Conservation (phyloP, 2,797 vertebrate species). For the Ptychobarbus kaznakovi region DNA sequence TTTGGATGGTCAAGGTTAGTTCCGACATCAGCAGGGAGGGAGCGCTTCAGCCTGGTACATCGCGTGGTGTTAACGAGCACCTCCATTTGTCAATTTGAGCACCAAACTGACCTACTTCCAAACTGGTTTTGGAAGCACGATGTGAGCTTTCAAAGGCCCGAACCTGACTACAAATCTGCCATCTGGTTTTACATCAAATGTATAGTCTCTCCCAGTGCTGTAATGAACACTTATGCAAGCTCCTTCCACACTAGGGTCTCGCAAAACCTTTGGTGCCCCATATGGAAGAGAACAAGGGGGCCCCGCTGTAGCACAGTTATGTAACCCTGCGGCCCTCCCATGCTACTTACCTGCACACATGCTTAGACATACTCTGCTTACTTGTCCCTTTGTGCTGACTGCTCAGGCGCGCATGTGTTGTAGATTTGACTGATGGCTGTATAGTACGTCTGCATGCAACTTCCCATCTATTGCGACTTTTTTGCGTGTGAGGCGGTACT, state of each 20-base stretch:
- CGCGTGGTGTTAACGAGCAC: slow-evolving; percentile 26
- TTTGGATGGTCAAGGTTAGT: slow-evolving; percentile 66
- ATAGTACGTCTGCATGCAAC: background rate
- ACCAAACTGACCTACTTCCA: slow-evolving; percentile 10
- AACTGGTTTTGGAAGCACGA: slow-evolving; percentile 4
- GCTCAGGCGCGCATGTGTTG: slow-evolving; percentile 44
- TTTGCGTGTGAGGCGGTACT: background rate
- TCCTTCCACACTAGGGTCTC: slow-evolving; percentile 18
- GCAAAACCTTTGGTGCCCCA: slow-evolving; percentile 49
- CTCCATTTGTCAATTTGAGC: slow-evolving; percentile 36
- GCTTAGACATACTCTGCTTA: slow-evolving; percentile 46
- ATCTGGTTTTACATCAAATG: slow-evolving; percentile 43
- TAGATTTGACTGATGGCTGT: slow-evolving; percentile 34
- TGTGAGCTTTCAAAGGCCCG: background rate
- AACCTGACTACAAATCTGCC: slow-evolving; percentile 27
- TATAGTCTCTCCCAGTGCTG: slow-evolving; percentile 16
- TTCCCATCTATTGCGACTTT: slow-evolving; percentile 7
- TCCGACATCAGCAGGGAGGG: slow-evolving; percentile 45
- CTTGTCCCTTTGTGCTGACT: slow-evolving; percentile 65
- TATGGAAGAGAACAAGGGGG: slow-evolving; percentile 52
- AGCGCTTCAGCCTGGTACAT: slow-evolving; percentile 26
- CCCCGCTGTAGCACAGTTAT: slow-evolving; percentile 45
- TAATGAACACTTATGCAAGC: slow-evolving; percentile 15
- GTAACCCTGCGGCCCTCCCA: slow-evolving; percentile 43
- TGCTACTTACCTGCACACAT: slow-evolving; percentile 48